phyloP scores from a whole-genome alignment of 2,888 invertebrate genomes.

The Scrobipalpa costella region DNA sequence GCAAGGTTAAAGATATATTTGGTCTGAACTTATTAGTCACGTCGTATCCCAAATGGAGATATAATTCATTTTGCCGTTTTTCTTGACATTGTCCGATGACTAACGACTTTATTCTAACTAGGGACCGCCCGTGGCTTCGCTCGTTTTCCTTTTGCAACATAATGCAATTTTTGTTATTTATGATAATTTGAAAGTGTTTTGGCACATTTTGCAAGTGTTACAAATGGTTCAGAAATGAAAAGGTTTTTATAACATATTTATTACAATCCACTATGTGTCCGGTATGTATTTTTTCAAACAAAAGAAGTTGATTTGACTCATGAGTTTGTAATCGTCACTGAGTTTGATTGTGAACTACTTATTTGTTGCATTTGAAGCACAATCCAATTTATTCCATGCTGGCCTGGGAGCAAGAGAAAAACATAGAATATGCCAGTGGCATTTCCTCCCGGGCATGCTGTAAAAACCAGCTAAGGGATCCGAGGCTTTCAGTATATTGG shows the following conservation, averaged over 20 bases:
- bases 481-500: too few species aligned
- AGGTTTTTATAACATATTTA: not conserved
- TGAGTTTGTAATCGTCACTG: too few species aligned
- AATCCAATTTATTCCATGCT: too few species aligned
- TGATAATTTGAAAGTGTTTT: slow-evolving; percentile 11
- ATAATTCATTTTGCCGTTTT: slow-evolving; percentile 58
- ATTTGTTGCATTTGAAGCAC: too few species aligned
- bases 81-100: slow-evolving; percentile 43
- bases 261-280: too few species aligned
- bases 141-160: slow-evolving; percentile 29
- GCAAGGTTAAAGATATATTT: slow-evolving; percentile 59
- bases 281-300: too few species aligned
- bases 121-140: slow-evolving; percentile 29
- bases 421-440: too few species aligned
- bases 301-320: too few species aligned
- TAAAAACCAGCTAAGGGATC: too few species aligned
- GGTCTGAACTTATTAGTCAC: slow-evolving; percentile 68
- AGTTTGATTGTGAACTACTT: too few species aligned
- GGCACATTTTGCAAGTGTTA: slow-evolving; percentile 15
- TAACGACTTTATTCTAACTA: slow-evolving; percentile 43
- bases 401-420: too few species aligned
- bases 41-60: slow-evolving; percentile 63
- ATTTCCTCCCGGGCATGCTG: too few species aligned
- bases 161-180: slow-evolving; percentile 18
- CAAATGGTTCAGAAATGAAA: not conserved